A percentile compares a stretch with the other conserved stretches of the same genome.
phyloP scores from a whole-genome alignment of 2,888 invertebrate genomes.

The Listrodromus nycthemerus region DNA sequence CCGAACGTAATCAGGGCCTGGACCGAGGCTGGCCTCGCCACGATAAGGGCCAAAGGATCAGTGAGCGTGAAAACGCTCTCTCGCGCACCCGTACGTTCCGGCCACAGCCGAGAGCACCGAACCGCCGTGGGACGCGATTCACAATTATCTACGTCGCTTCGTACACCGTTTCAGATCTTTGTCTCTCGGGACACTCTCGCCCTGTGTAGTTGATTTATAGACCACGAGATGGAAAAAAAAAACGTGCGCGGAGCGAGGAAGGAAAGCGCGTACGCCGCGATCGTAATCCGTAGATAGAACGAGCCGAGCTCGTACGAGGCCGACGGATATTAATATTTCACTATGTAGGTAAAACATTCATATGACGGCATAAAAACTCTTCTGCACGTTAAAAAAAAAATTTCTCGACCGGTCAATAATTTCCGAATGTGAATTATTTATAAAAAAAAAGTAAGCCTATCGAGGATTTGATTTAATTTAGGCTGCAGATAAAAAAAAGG shows the following conservation, averaged over 20 bases:
- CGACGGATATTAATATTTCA: neutral
- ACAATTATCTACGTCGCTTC: neutral
- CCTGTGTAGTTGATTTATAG: slow-evolving; percentile 4
- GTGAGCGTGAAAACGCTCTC: slow-evolving; percentile 59
- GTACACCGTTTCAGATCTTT: slow-evolving; percentile 20
- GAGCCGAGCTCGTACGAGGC: neutral
- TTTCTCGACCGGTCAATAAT: neutral
- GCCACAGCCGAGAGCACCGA: neutral
- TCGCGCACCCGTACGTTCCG: slow-evolving; percentile 29
- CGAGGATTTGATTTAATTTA: no score
- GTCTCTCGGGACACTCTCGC: slow-evolving; percentile 29
- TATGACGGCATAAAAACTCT: neutral
- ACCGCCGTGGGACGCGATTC: slow-evolving; percentile 6
- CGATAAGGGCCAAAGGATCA: slow-evolving; percentile 61
- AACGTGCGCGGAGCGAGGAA: neutral
- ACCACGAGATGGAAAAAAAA: neutral
- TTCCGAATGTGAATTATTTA: neutral
- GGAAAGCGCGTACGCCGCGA: neutral
- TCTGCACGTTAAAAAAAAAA: neutral
- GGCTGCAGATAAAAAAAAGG: neutral
- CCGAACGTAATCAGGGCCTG: slow-evolving; percentile 57
- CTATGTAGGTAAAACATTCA: neutral
- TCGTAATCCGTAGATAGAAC: neutral
- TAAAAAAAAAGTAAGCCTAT: neutral
- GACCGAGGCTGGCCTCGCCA: slow-evolving; percentile 53